Conservation (phyloP, 1,140 invertebrate species). For the Drosophila teissieri region DNA sequence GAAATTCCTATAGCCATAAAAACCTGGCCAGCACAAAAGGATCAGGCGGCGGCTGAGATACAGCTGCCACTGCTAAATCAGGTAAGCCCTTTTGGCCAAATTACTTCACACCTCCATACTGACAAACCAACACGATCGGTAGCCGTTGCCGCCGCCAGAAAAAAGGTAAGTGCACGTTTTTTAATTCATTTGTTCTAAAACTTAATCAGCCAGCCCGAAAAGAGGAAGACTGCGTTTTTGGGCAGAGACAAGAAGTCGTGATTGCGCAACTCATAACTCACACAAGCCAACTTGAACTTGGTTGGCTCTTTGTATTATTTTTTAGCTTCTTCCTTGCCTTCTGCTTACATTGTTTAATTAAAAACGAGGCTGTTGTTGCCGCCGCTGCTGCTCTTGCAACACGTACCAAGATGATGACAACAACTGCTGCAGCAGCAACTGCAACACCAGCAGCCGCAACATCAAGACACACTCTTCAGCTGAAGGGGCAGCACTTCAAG, state of each 20-base stretch:
- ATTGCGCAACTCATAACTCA: constrained; percentile 83
- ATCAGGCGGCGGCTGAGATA: constrained; percentile 8
- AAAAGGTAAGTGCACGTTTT: constrained; percentile 65
- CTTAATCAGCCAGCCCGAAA: constrained; percentile 68
- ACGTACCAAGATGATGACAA: constrained; percentile 75
- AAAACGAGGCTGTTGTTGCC: constrained; percentile 58
- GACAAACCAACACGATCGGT: constrained; percentile 30
- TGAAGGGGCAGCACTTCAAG: constrained; percentile 56
- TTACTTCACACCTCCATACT: constrained; percentile 65
- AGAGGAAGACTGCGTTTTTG: constrained; percentile 45
- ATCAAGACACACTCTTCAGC: constrained; percentile 43
- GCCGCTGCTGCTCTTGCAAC: constrained; percentile 47
- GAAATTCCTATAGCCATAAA: constrained; percentile 63
- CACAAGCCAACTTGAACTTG: constrained; percentile 62
- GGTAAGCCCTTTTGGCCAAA: constrained; percentile 55
- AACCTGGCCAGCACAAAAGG: constrained; percentile 14
- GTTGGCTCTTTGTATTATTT: constrained; percentile 12
- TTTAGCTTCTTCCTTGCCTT: constrained; percentile 24
- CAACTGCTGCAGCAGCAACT: constrained; percentile 35
- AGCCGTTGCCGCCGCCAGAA: constrained; percentile 2
- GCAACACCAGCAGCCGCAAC: constrained; percentile 16
- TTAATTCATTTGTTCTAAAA: constrained; percentile 83
- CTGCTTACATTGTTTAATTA: constrained; percentile 81
- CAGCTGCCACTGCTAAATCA: constrained; percentile 38
- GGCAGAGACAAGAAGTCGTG: constrained; percentile 76